Base-by-base conservation (phyloP, 2,113 vertebrate species). In the Albula glossodonta region DNA sequence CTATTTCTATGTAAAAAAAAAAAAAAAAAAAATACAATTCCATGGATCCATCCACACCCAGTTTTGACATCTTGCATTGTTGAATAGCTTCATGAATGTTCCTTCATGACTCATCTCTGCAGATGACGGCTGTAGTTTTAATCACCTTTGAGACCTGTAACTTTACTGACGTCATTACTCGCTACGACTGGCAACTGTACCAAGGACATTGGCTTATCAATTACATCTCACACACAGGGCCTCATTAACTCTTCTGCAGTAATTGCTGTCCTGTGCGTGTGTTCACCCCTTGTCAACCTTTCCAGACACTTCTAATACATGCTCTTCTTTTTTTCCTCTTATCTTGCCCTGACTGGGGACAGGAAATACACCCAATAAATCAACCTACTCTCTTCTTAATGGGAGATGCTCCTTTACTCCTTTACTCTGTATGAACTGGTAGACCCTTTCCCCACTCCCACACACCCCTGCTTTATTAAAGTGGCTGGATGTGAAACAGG, bases 351-450 rank as follows among this genome's bases (percentile, higher is more conserved):
- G n/a, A 78, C 13, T 63, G 70, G 80, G 83, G 83, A 60, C 22
- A 85, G 19, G 31, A 84, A 86, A 51, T 13, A 66, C 31, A 83
- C 7, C 78, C 49, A 25, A 85, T 86, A 87, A 89, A 85, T 88
- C 17, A 85, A 31, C 53, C 78, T 48, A 6, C 51, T 78, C 85
- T 17, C 12, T 84, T 78, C 57, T 77, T 81, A 84, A 57, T 51
- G 56, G 50, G 60, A 85, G 56, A 25, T 79, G n/a, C 52, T 41
- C 12, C 25, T 74, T 60, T 56, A 41, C 52, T 41, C 12, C 25
- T 74, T 60, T 56, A 41, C 56, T 85, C 41, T 83, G 19, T 6
- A 8, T 25, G 63, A 52, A n/a, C 60, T 6, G 53, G 82, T 51
- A 85, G 77, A 82, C 77, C 5, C 41, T 60, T 41, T 74, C 78